Evolutionary conservation across 2,888 invertebrate genomes (phyloP).

Genomic region (Apeira syringaria): DNA sequence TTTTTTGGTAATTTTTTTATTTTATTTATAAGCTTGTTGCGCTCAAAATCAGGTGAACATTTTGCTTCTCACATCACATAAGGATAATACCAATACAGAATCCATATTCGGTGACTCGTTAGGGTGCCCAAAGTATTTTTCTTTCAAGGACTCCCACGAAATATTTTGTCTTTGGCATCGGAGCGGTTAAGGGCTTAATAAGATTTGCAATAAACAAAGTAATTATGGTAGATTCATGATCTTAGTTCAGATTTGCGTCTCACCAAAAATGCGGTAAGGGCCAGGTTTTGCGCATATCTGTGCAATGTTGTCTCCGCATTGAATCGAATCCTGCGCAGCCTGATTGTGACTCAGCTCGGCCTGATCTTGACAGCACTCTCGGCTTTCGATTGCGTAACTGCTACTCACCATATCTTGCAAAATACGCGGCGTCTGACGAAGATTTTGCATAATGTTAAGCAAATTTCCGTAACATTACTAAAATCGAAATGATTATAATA

Average conservation of each 20-base stretch:
- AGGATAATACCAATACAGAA: too few relatives aligned
- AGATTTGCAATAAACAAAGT: conserved; percentile 1
- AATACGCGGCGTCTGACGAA: not conserved
- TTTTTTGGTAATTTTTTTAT: too few relatives aligned
- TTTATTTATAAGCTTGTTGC: too few relatives aligned
- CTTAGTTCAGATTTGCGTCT: not conserved
- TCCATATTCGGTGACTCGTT: too few relatives aligned
- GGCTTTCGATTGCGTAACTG: conserved; percentile 26
- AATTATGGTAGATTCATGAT: not conserved
- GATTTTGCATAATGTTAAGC: conserved; percentile 21
- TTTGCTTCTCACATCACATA: too few relatives aligned
- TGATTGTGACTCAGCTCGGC: conserved; percentile 27
- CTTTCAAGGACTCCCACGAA: too few relatives aligned
- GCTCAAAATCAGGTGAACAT: too few relatives aligned
- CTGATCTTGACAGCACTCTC: conserved; percentile 25
- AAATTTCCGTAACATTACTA: conserved; percentile 21
- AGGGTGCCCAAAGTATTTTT: too few relatives aligned
- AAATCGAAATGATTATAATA: too few relatives aligned
- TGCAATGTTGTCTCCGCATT: conserved; percentile 8
- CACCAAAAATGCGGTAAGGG: not conserved
- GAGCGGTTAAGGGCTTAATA: too few relatives aligned
- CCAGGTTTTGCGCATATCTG: conserved; percentile 14
- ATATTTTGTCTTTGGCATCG: too few relatives aligned
- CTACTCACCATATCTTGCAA: conserved; percentile 28
- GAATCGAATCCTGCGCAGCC: conserved; percentile 20